These are phyloP conservation scores for Ispidina picta DNA, from an alignment of 2,797 vertebrate species.

Conservation along the genomic window DNA sequence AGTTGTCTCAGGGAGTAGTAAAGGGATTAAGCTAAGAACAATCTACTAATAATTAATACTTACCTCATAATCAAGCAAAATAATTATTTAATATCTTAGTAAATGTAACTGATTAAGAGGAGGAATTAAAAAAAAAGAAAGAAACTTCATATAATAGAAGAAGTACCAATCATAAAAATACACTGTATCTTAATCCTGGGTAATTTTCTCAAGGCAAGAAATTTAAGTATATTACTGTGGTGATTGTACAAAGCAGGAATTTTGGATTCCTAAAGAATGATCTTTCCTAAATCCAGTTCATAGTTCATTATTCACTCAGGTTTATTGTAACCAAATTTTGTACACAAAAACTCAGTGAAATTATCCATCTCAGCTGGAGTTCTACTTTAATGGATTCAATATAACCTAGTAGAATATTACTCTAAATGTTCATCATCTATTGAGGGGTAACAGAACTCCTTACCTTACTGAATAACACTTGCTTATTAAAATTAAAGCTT, in stretches of 20 bases:
- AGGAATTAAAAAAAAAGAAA: conserved; percentile 24
- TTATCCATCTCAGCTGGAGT: neutral
- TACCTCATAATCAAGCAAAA: neutral
- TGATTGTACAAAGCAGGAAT: neutral
- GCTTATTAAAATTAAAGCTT: neutral
- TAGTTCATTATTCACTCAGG: neutral
- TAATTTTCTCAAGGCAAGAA: neutral
- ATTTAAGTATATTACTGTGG: neutral
- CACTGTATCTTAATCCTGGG: neutral
- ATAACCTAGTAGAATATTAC: neutral
- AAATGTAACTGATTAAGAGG: neutral
- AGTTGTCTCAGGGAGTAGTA: neutral
- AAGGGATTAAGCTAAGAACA: neutral
- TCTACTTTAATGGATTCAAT: neutral
- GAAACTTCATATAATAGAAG: neutral
- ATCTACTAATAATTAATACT: neutral
- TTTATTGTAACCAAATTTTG: neutral
- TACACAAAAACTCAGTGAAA: neutral
- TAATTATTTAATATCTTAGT: neutral
- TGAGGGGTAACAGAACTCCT: neutral
- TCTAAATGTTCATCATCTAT: neutral
- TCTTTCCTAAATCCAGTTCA: neutral
- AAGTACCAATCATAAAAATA: neutral
- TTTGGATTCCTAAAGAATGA: neutral
- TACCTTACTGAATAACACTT: neutral